Evolutionary conservation across 2,113 vertebrate species (phyloP).

Genomic region (Gallinago undulata): DNA sequence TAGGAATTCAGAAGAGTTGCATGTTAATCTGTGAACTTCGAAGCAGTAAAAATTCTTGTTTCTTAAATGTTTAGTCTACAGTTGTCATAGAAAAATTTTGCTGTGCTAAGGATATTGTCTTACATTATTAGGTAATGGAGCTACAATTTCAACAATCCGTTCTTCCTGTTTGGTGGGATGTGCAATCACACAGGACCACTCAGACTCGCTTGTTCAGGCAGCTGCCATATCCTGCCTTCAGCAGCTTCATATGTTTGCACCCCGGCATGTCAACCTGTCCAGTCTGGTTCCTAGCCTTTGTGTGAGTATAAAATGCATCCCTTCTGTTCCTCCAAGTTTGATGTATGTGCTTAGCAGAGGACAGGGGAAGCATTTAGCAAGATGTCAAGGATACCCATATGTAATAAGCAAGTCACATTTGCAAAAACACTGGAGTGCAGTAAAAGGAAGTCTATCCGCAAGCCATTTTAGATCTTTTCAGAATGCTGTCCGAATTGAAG

Average conservation of each 20-base stretch:
- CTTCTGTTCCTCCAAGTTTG: neutral
- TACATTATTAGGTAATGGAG: conserved; percentile 84
- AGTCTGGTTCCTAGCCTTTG: conserved; percentile 96
- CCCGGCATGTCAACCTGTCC: conserved; percentile 95
- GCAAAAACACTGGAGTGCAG: neutral
- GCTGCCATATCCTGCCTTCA: conserved; percentile 98
- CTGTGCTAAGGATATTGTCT: neutral
- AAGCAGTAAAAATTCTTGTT: neutral
- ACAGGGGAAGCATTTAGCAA: neutral
- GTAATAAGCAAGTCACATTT: neutral
- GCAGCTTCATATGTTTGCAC: conserved; percentile 99
- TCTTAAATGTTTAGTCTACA: neutral
- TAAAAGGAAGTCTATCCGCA: neutral
- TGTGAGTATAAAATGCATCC: conserved; percentile 73
- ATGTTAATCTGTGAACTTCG: neutral
- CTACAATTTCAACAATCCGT: conserved; percentile 95
- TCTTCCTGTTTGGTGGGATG: conserved; percentile 98
- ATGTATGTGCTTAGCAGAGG: neutral
- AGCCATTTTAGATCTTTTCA: neutral
- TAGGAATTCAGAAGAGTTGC: neutral
- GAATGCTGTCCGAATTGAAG: neutral
- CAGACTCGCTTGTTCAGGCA: conserved; percentile 95
- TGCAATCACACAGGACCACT: conserved; percentile 99
- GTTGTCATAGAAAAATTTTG: neutral
- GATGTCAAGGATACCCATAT: neutral